A percentile compares a stretch with the other conserved stretches of the same genome.
These are phyloP conservation scores for Cyphomyrus plagiostoma DNA, from an alignment of 2,113 vertebrate genomes.

Conservation along the genomic window DNA sequence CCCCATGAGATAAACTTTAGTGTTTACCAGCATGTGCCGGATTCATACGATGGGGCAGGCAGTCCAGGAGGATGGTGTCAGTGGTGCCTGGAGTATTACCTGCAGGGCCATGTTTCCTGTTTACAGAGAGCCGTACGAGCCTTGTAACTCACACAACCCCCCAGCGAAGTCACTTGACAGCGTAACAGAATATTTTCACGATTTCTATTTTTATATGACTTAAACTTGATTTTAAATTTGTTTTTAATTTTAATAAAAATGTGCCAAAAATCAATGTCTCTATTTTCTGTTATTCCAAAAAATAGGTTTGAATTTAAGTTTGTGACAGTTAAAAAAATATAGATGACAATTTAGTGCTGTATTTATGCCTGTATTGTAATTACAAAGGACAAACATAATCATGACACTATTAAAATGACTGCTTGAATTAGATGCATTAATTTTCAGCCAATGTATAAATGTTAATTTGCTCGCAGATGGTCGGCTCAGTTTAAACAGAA, in stretches of 20 bases:
- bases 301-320: background rate
- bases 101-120: background rate
- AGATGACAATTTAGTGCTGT: background rate
- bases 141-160: background rate
- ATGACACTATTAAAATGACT: background rate
- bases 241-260: background rate
- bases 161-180: background rate
- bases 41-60: background rate
- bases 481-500: background rate
- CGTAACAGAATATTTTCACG: background rate
- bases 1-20: background rate
- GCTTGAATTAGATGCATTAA: background rate
- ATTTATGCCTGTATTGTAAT: background rate
- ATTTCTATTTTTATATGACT: conserved; percentile 9
- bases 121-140: background rate
- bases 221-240: background rate
- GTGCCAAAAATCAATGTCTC: background rate
- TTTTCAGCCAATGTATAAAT: background rate
- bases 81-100: background rate
- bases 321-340: background rate
- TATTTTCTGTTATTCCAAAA: background rate
- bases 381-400: background rate
- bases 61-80: background rate
- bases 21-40: background rate
- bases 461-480: background rate